Evolutionary conservation across 2,113 vertebrate genomes (phyloP).

Genomic region (Hippopotamus amphibius): DNA sequence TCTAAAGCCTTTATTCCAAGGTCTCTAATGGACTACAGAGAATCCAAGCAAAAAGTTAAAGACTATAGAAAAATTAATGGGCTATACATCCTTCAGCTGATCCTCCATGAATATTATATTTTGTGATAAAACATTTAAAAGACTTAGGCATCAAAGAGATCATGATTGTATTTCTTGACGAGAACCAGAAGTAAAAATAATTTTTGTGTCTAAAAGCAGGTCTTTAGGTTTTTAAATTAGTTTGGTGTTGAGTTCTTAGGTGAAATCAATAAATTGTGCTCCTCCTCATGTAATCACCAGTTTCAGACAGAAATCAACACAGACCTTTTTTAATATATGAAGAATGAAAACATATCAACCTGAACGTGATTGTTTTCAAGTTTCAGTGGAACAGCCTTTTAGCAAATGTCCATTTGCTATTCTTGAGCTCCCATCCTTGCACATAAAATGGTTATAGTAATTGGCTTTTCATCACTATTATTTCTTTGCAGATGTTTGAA

Average conservation of each 20-base stretch:
- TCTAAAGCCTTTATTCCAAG: constrained; percentile 7
- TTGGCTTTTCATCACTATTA: constrained; percentile 33
- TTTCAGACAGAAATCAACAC: neutral
- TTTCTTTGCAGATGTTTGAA: constrained; percentile 44
- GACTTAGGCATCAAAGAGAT: neutral
- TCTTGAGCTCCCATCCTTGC: neutral
- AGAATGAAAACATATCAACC: neutral
- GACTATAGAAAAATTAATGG: constrained; percentile 46
- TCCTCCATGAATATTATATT: constrained; percentile 34
- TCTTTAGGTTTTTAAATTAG: constrained; percentile 47
- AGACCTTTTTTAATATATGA: neutral
- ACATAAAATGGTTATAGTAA: neutral
- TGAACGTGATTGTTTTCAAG: neutral
- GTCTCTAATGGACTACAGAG: neutral
- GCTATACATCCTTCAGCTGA: neutral
- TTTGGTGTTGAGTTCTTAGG: constrained; percentile 4
- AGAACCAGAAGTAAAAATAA: constrained; percentile 31
- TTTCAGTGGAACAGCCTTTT: neutral
- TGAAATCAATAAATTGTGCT: neutral
- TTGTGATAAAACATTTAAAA: constrained; percentile 36
- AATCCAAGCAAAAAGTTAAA: constrained; percentile 39
- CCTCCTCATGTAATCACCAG: neutral
- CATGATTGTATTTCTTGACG: constrained; percentile 32
- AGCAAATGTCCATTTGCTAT: constrained; percentile 1
- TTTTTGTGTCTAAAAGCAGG: neutral